These are phyloP conservation scores for Tortrix viridana DNA, from an alignment of 2,888 invertebrate genomes.

Conservation along the genomic window DNA sequence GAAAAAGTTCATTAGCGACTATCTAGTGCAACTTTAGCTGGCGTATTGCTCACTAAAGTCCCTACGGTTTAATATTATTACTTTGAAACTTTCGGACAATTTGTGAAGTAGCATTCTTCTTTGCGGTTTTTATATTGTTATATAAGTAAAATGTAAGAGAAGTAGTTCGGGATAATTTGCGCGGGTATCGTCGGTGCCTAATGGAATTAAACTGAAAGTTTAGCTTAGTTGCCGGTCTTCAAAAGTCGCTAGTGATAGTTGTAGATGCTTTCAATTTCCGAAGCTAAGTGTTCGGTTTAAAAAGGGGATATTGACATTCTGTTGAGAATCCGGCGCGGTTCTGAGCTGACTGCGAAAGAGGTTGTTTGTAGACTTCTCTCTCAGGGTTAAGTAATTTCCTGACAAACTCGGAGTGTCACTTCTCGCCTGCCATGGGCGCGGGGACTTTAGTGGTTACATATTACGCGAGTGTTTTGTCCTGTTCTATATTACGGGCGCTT, in stretches of 20 bases:
- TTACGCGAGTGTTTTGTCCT: constrained; percentile 2
- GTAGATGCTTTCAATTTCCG: constrained; percentile 43
- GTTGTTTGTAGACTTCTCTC: constrained; percentile 54
- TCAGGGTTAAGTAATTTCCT: constrained; percentile 66
- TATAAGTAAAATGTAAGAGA: constrained; percentile 66
- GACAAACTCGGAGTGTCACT: constrained; percentile 56
- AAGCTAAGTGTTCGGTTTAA: constrained; percentile 39
- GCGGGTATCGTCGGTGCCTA: constrained; percentile 53
- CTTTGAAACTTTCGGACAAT: constrained; percentile 55
- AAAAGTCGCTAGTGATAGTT: constrained; percentile 35
- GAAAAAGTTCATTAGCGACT: constrained; percentile 34
- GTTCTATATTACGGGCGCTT: not conserved
- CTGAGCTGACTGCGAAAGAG: constrained; percentile 48
- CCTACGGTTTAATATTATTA: constrained; percentile 46
- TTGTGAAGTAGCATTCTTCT: constrained; percentile 57
- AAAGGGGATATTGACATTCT: constrained; percentile 53
- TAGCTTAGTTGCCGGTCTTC: constrained; percentile 46
- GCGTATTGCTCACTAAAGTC: constrained; percentile 37
- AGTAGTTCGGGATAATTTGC: constrained; percentile 58
- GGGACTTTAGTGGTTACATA: constrained; percentile 1
- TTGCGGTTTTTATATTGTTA: constrained; percentile 59
- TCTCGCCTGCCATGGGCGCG: constrained; percentile 39
- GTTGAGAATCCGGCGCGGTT: constrained; percentile 45
- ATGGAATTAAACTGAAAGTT: constrained; percentile 61
- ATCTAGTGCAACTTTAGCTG: constrained; percentile 38